Percentiles rank a stretch among this genome's conserved stretches.
phyloP scores from a whole-genome alignment of 1,140 invertebrate species.

The Bombus impatiens region DNA sequence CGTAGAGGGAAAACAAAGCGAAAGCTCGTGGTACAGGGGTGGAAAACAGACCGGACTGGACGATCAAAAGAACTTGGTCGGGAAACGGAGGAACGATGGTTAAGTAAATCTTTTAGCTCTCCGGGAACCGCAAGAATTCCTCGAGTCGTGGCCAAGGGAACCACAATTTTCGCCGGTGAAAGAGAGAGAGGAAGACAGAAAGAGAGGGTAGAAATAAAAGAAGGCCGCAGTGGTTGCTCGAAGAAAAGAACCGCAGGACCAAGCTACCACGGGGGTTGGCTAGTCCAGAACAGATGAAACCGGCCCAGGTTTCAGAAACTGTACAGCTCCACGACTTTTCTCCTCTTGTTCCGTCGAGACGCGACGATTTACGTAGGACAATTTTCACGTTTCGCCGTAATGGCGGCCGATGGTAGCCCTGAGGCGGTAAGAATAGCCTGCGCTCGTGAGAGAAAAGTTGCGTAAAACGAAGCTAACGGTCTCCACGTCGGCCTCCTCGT shows the following conservation, averaged over 20 bases:
- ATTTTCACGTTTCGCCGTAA: conserved; percentile 58
- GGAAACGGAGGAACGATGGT: conserved; percentile 19
- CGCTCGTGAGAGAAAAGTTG: conserved; percentile 45
- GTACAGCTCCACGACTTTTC: conserved; percentile 45
- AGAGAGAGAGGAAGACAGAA: background rate
- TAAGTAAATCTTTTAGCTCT: conserved; percentile 52
- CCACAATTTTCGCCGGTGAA: conserved; percentile 41
- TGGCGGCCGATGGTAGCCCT: conserved; percentile 32
- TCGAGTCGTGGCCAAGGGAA: background rate
- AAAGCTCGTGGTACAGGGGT: background rate
- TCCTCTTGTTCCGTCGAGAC: conserved; percentile 23
- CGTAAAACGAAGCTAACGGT: conserved; percentile 57
- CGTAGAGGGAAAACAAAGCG: conserved; percentile 11
- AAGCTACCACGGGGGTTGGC: background rate
- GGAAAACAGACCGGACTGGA: background rate
- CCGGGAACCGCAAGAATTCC: conserved; percentile 44
- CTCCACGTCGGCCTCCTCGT: conserved; percentile 37
- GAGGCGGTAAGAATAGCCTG: conserved; percentile 44
- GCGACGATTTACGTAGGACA: conserved; percentile 57
- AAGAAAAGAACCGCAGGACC: conserved; percentile 18
- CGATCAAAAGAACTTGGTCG: conserved; percentile 43
- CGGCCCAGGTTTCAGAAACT: background rate
- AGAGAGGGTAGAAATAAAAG: conserved; percentile 25
- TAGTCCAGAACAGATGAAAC: background rate
- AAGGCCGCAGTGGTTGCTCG: background rate